These are phyloP conservation scores for Pipistrellus kuhlii DNA, from an alignment of 2,797 vertebrate genomes.

Conservation along the genomic window DNA sequence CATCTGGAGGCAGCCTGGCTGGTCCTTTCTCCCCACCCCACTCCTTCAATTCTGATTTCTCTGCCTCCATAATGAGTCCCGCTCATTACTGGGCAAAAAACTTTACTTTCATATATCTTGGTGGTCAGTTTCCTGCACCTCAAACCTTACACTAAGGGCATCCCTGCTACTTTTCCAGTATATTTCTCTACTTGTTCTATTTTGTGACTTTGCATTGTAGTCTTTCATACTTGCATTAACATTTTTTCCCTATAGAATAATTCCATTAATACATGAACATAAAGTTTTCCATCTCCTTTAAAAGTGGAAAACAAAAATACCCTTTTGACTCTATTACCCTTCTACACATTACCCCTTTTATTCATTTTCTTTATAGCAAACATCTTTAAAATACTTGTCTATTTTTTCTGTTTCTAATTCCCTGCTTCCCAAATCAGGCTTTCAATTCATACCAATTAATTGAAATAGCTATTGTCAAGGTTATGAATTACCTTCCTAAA, in stretches of 20 bases:
- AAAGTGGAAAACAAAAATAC: not conserved
- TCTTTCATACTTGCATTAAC: not conserved
- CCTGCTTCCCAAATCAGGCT: not conserved
- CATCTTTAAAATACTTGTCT: not conserved
- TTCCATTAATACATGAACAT: not conserved
- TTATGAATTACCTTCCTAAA: not conserved
- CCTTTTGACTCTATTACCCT: not conserved
- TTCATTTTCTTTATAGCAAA: not conserved
- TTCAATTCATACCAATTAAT: not conserved
- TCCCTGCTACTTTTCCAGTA: not conserved
- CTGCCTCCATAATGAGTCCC: too few species aligned
- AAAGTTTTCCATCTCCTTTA: not conserved
- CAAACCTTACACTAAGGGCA: not conserved
- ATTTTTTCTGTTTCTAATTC: not conserved
- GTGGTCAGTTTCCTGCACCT: too few species aligned
- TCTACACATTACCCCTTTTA: not conserved
- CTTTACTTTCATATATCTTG: too few species aligned
- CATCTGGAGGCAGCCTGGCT: too few species aligned
- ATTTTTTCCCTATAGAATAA: not conserved
- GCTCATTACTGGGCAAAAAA: too few species aligned
- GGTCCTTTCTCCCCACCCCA: too few species aligned
- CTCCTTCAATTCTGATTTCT: too few species aligned
- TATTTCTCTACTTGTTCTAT: not conserved
- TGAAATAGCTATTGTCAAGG: not conserved
- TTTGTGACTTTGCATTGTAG: not conserved